Conservation (phyloP, 2,888 invertebrate species). For the Unio delphinus region DNA sequence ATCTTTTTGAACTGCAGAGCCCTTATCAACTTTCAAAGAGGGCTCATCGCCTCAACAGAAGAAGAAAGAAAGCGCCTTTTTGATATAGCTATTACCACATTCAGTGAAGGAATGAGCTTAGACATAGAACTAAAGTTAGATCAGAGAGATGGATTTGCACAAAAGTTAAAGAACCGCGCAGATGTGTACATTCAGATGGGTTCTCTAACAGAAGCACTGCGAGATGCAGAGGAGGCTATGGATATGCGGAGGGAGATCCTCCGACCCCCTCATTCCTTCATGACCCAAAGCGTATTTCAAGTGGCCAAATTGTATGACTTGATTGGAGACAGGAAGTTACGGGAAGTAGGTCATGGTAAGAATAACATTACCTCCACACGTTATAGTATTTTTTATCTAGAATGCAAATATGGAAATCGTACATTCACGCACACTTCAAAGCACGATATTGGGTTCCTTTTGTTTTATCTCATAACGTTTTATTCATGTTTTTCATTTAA, state of each 20-base stretch:
- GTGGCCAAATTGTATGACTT: constrained; percentile 26
- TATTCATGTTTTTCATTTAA: too few relatives aligned
- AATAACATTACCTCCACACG: background rate
- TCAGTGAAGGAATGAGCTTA: constrained; percentile 21
- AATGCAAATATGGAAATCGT: too few relatives aligned
- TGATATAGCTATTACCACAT: background rate
- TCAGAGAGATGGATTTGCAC: constrained; percentile 17
- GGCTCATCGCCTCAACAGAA: too few relatives aligned
- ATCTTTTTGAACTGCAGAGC: too few relatives aligned
- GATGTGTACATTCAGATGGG: constrained; percentile 27
- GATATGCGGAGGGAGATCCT: constrained; percentile 21
- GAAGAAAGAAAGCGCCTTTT: background rate
- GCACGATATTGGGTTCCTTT: too few relatives aligned
- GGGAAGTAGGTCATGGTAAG: constrained; percentile 15
- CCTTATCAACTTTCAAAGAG: too few relatives aligned
- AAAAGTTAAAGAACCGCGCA: constrained; percentile 18
- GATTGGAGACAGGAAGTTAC: constrained; percentile 9
- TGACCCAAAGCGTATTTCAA: constrained; percentile 29
- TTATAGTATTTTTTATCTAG: too few relatives aligned
- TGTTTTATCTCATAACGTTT: too few relatives aligned
- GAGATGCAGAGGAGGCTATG: constrained; percentile 14
- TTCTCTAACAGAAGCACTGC: constrained; percentile 13
- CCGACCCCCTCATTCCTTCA: constrained; percentile 28
- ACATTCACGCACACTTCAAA: too few relatives aligned
- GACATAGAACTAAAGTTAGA: constrained; percentile 27